Evolutionary conservation across 92 coral and sea anemone genomes (phyloP), one percentile per base, ranked within the genome.

Genomic region (Heliopora coerulea): DNA sequence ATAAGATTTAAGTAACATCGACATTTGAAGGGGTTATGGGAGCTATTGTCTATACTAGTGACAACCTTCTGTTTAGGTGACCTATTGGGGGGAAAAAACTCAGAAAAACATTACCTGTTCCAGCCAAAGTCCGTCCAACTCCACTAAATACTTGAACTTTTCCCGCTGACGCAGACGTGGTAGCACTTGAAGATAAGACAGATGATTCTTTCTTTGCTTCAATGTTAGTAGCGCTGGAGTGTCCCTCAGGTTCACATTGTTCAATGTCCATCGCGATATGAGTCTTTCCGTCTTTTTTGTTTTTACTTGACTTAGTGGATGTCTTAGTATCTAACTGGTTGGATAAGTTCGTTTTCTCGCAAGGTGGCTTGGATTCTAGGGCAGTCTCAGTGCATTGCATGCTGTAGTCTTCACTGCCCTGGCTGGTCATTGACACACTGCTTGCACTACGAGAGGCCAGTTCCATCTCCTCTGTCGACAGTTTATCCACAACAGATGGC

Each of bases 341-440:
- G 5, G 42, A 13, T 14, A 33, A 30, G 41, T 21, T 30, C 14
- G 41, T 9, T 14, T 1, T 0, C 26, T 31, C 26, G 26, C 0
- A 12, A 9, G 0, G 68, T 20, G 26, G 46, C n/a, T 9, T 37
- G 40, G 67, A 17, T 25, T 31, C 65, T 28, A 14, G 8, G 37
- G 15, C 39, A 6, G 30, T 19, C 35, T 44, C 74, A 44, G 27
- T 17, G 1, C 46, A 52, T 31, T 50, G 76, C 60, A 69, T 52
- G 1, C 54, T 30, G 56, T 49, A 33, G 33, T 69, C 76, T 11
- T 69, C 76, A 3, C 76, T 67, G n/a, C 17, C 27, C 29, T 67
- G 74, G 52, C 74, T 69, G 30, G 76, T 29, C 62, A 69, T 31
- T 49, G 76, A 69, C 24, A 69, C 56, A 50, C 62, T 52, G 33